These are phyloP conservation scores for Molossus molossus DNA, from an alignment of 2,797 vertebrate species.

Conservation along the genomic window DNA sequence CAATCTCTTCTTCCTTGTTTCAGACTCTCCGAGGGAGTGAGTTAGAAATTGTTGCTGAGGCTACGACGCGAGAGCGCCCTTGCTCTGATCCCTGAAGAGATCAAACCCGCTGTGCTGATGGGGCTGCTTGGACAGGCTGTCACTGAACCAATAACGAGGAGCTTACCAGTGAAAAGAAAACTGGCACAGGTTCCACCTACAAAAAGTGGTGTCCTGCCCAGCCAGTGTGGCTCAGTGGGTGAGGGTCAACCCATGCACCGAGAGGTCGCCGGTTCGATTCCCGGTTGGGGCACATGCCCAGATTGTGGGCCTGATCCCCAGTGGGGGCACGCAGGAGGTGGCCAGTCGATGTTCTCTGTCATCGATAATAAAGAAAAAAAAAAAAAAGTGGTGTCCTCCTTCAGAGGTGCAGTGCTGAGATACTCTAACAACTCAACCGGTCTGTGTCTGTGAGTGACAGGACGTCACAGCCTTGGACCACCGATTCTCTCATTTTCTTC, in stretches of 20 bases:
- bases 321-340: too few species aligned
- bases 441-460: background rate
- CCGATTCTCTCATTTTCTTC: background rate
- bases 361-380: too few species aligned
- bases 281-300: too few species aligned
- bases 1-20: background rate
- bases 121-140: conserved; percentile 5
- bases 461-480: conserved; percentile 17
- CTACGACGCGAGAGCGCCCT: background rate
- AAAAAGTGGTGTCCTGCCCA: background rate
- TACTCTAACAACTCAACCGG: background rate
- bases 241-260: too few species aligned
- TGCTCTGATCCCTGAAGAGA: conserved; percentile 34
- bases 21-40: background rate
- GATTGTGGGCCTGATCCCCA: too few species aligned
- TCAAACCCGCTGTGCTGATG: background rate
- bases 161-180: background rate
- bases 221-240: too few species aligned
- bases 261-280: too few species aligned
- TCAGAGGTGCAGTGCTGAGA: conserved; percentile 18
- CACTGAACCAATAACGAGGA: background rate
- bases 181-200: background rate
- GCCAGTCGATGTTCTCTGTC: too few species aligned
- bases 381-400: background rate
- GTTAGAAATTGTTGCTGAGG: background rate